A percentile compares a stretch with the other conserved stretches of the same genome.
phyloP scores from a whole-genome alignment of 2,888 invertebrate genomes.

The Amblyjoppa fuscipennis region DNA sequence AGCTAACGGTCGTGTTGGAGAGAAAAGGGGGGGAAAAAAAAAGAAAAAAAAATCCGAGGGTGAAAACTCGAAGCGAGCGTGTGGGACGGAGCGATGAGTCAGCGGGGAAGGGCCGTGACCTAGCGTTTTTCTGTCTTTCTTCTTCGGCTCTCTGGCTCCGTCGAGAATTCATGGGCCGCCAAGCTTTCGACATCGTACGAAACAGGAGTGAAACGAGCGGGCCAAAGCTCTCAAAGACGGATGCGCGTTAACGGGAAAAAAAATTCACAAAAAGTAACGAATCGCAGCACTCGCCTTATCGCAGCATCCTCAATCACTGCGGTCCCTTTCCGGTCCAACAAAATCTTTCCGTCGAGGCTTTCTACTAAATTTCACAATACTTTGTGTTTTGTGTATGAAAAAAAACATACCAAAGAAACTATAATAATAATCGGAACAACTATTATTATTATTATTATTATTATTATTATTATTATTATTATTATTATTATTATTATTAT shows the following conservation, averaged over 20 bases:
- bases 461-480: neutral
- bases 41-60: neutral
- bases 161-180: conserved; percentile 11
- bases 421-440: too few relatives aligned
- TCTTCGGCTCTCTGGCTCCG: conserved; percentile 23
- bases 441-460: too few relatives aligned
- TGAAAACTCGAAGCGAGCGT: conserved; percentile 45
- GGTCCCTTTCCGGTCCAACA: too few relatives aligned
- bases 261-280: neutral
- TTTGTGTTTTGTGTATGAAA: too few relatives aligned
- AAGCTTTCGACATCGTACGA: neutral
- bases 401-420: too few relatives aligned
- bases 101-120: conserved; percentile 67
- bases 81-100: conserved; percentile 57
- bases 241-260: too few relatives aligned
- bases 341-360: too few relatives aligned
- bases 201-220: neutral
- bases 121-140: conserved; percentile 48
- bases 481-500: too few relatives aligned
- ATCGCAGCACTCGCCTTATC: neutral
- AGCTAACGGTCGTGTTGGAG: conserved; percentile 4
- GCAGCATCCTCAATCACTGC: too few relatives aligned
- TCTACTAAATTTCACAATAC: too few relatives aligned
- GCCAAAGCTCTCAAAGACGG: neutral
- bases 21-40: neutral